These are phyloP conservation scores for Zaprionus kolodkinae DNA, from an alignment of 1,140 invertebrate genomes.

Conservation along the genomic window DNA sequence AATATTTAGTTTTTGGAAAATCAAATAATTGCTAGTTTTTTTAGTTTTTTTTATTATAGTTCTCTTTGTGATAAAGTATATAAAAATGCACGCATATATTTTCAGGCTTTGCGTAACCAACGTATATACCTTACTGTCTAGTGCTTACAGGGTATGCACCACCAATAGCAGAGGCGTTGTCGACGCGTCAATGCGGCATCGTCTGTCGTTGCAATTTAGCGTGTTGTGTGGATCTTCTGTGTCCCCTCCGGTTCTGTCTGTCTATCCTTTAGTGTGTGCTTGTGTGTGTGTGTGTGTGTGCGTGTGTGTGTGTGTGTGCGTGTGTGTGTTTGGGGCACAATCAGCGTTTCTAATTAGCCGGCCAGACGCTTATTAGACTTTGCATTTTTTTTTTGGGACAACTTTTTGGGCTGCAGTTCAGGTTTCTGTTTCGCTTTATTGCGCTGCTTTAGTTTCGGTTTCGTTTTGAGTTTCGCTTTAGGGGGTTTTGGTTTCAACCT, in stretches of 20 bases:
- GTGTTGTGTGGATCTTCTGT: constrained; percentile 29
- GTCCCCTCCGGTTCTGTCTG: neutral
- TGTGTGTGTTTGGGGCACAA: constrained; percentile 45
- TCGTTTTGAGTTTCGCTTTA: constrained; percentile 1
- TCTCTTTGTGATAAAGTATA: neutral
- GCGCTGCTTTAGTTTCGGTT: neutral
- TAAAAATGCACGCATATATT: neutral
- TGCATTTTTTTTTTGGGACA: constrained; percentile 43
- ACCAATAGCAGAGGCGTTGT: constrained; percentile 32
- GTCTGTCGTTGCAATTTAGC: constrained; percentile 46
- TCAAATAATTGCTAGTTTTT: no score
- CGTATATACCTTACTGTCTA: neutral
- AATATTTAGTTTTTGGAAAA: neutral
- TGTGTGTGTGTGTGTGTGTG: neutral
- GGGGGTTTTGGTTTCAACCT: constrained; percentile 1
- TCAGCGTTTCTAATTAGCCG: constrained; percentile 70
- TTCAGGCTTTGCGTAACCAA: neutral
- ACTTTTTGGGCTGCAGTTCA: constrained; percentile 32
- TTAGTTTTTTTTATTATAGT: no score
- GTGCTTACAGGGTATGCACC: constrained; percentile 29
- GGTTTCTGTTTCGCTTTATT: constrained; percentile 35
- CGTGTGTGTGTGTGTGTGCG: constrained; percentile 10
- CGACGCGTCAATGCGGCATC: neutral
- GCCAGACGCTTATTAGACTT: constrained; percentile 66
- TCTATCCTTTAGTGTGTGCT: neutral